These are phyloP conservation scores for Adelphocoris suturalis DNA, from an alignment of 2,888 invertebrate genomes.

Conservation along the genomic window DNA sequence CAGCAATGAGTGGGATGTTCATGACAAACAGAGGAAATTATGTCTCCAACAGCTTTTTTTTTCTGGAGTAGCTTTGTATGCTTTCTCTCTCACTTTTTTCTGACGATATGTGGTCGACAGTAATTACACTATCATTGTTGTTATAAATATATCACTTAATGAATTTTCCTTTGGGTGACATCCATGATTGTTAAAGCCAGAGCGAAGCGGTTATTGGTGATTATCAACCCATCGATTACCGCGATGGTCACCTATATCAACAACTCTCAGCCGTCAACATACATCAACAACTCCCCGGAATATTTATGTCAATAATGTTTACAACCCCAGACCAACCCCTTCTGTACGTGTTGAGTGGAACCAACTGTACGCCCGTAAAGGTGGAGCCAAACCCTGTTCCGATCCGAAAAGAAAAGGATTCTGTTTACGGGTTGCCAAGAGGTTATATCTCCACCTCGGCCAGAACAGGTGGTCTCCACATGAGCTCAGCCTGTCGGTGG, in stretches of 20 bases:
- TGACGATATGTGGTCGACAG: no score
- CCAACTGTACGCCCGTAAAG: conserved; percentile 50
- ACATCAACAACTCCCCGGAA: not conserved
- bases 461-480: conserved; percentile 66
- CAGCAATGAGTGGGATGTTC: no score
- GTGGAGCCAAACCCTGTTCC: conserved; percentile 27
- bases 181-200: no score
- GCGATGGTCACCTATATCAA: not conserved
- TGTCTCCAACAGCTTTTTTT: no score
- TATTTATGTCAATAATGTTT: conserved; percentile 27
- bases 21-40: no score
- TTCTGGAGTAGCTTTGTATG: no score
- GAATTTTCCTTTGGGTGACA: no score
- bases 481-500: conserved; percentile 29
- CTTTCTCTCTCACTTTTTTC: no score
- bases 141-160: no score
- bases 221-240: no score
- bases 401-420: conserved; percentile 43
- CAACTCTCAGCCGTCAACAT: conserved; percentile 15
- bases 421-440: conserved; percentile 48
- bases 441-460: conserved; percentile 52
- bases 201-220: no score
- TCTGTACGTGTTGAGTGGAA: conserved; percentile 42
- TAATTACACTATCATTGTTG: no score
- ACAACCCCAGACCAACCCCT: not conserved